Base-by-base conservation (phyloP, 2,888 invertebrate genomes). In the Parnassius apollo region DNA sequence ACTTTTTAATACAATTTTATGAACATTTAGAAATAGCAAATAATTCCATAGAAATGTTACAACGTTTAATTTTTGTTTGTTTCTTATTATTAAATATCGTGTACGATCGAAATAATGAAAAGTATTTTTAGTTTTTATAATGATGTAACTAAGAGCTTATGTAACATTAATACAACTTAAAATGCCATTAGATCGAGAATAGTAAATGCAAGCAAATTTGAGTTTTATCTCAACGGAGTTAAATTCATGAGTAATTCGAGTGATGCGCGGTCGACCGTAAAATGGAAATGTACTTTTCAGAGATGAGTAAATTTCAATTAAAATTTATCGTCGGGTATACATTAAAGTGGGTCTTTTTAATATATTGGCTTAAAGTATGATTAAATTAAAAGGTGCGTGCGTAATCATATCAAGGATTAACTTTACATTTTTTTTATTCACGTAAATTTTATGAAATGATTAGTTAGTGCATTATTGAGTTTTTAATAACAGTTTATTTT, bases 301-400 rank as follows among this genome's bases (percentile, higher is more conserved):
- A 61, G 56, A 61, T 61, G 56, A 56, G 61, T 61, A 56, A 61
- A 61, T 61, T 61, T 61, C 61, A 61, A 56, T 61, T 55, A 61
- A 61, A 56, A 55, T 61, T 61, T 61, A 61, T 61, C 35, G 56
- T 12, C 44, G 51, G 13, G 35, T 35, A 35, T 35, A 35, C 4
- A 35, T 35, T 35, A 35, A 35, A 35, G 4, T 7, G 35, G 45
- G 13, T 18, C 61, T 61, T 51, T 61, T 56, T 56, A 56, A 56
- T 61, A 51, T 45, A 56, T 56, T 46, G 61, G 51, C 25, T 51
- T 46, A 46, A 61, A 59, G 42, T 35, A 18, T 42, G 44, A 57
- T 57, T 57, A 52, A 52, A 51, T 58, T 44, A 45, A 11, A 51
- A 51, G 53, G 46, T 46, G 35, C 12, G 59, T 59, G 51, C 3